Base-by-base conservation (phyloP, 1,140 invertebrate species). In the Drosophila santomea region DNA sequence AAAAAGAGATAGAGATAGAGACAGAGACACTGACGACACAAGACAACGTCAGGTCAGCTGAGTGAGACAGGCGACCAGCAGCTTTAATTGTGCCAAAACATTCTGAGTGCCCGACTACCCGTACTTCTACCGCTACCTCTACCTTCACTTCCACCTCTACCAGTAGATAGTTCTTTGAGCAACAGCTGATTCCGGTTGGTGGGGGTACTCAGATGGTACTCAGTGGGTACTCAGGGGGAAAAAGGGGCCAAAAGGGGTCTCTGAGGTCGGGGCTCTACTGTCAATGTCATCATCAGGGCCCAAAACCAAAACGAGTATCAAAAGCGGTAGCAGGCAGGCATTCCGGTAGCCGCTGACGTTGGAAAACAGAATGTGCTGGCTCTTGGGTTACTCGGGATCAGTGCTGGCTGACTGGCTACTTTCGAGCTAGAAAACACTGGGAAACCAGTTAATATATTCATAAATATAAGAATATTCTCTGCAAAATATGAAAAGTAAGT, bases 71-170 rank as follows among this genome's bases (percentile, higher is more conserved):
- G 45, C 68, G 63, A 60, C 76, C 74, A 79, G 78, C 84, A 80
- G 80, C 80, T 86, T 88, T 89, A 89, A 89, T 78, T 88, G 69
- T 88, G 73, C 80, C 84, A 88, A 77, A 88, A 80, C 72, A 88
- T 86, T 88, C 63, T 73, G 69, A 79, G 79, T 88, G 68, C 79
- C 83, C 83, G 83, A 25, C 25, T 11, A 44, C 15, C 43, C 43
- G 43, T 4, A 23, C 43, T 17, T 8, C 71, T 83, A 74, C 74
- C 78, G 2, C 28, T 1, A 7, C 32, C 32, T 8, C 20, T 20
- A 20, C 20, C 20, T 20, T 2, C 20, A 20, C 20, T 20, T 20
- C 20, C 2, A 7, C 32, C 32, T 8, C 7, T 32, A 32, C 7
- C 8, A 75, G 83, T 82, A 88, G 75, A 59, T 75, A 59, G 59